Conservation (phyloP, 2,113 vertebrate species). For the Mormyrus lacerda region DNA sequence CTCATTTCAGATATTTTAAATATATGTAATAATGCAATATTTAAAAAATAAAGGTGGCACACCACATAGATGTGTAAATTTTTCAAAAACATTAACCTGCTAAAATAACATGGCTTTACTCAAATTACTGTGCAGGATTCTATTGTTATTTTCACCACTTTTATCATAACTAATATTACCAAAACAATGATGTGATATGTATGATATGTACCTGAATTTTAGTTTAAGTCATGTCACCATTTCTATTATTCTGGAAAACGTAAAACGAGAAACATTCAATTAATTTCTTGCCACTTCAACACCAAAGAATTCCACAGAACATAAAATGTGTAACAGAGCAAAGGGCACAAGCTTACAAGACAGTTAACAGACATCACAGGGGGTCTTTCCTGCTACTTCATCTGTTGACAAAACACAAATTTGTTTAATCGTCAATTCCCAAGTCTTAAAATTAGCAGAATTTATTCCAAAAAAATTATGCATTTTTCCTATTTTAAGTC, state of each 20-base stretch:
- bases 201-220: not conserved
- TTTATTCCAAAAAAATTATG: not conserved
- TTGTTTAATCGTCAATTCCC: not conserved
- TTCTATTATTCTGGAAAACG: not conserved
- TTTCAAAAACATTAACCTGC: not conserved
- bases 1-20: not conserved
- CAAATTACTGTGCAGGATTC: not conserved
- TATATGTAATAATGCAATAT: not conserved
- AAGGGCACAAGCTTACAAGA: not conserved
- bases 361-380: slow-evolving; percentile 8
- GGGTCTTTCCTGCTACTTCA: not conserved
- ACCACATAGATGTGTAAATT: not conserved
- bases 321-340: not conserved
- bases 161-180: not conserved
- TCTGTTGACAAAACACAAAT: not conserved
- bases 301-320: not conserved
- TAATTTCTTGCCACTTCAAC: not conserved
- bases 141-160: not conserved
- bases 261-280: not conserved
- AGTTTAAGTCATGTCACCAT: not conserved
- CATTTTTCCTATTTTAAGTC: not conserved
- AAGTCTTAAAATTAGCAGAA: not conserved
- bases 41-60: not conserved
- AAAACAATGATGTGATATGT: not conserved
- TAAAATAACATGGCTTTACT: not conserved